Percentiles rank a stretch among this genome's conserved stretches.
Conservation (phyloP, 1,140 invertebrate genomes). For the Psilanteris sp. region DNA sequence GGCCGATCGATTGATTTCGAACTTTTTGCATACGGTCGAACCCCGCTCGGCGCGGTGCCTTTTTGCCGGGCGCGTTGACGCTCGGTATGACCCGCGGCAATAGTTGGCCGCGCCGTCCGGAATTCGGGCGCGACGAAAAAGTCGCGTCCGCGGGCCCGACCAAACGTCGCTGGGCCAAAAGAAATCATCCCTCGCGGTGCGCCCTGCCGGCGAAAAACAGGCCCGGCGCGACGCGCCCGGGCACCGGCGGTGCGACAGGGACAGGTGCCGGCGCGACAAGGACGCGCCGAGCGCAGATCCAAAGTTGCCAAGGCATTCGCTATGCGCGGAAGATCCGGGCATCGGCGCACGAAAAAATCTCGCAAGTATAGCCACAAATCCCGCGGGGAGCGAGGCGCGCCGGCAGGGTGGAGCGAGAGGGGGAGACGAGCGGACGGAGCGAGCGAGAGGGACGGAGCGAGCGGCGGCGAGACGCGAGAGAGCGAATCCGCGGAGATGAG, state of each 20-base stretch:
- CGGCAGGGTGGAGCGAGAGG: not conserved
- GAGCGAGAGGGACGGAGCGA: conserved; percentile 30
- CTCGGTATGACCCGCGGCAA: too few species aligned
- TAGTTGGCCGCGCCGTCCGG: conserved; percentile 1
- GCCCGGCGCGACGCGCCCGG: too few species aligned
- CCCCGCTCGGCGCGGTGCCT: not conserved
- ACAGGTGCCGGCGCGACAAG: not conserved
- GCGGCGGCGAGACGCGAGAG: too few species aligned
- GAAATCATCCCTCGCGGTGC: conserved; percentile 42
- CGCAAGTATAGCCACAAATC: conserved; percentile 49
- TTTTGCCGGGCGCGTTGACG: conserved; percentile 11
- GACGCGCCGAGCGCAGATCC: not conserved
- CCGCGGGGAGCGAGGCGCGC: conserved; percentile 7
- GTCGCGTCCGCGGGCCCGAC: not conserved
- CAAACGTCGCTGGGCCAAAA: conserved; percentile 22
- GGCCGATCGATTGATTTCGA: too few species aligned
- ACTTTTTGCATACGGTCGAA: too few species aligned
- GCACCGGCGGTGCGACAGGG: too few species aligned
- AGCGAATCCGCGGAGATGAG: conserved; percentile 45
- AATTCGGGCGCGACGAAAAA: conserved; percentile 8
- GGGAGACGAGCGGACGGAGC: conserved; percentile 20
- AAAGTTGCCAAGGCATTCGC: conserved; percentile 15
- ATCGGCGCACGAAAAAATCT: conserved; percentile 42
- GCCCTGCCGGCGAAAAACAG: conserved; percentile 13
- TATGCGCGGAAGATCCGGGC: conserved; percentile 34